These are phyloP conservation scores for Limanda limanda DNA, from an alignment of 2,113 vertebrate species.

Conservation along the genomic window DNA sequence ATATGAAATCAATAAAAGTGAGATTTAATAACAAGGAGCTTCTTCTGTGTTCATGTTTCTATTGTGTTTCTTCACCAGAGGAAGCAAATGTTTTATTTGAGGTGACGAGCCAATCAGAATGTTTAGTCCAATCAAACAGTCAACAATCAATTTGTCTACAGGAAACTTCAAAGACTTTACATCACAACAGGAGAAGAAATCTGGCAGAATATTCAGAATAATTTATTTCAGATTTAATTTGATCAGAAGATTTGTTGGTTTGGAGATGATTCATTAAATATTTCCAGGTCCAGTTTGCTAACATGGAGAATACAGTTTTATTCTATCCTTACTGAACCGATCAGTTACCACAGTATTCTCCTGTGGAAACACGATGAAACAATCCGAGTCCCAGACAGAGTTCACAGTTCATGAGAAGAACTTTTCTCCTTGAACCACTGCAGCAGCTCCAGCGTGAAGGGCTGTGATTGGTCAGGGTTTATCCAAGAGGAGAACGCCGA, in stretches of 20 bases:
- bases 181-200: neutral
- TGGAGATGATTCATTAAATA: neutral
- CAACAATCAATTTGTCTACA: too few relatives aligned
- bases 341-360: neutral
- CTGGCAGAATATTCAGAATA: neutral
- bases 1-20: constrained; percentile 44
- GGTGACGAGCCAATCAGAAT: too few relatives aligned
- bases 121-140: too few relatives aligned
- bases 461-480: neutral
- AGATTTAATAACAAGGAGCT: neutral
- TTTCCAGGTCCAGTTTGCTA: neutral
- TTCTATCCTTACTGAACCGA: neutral
- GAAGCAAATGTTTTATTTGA: too few relatives aligned
- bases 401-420: constrained; percentile 8
- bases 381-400: neutral
- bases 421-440: neutral
- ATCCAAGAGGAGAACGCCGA: neutral
- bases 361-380: neutral
- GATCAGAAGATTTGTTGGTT: neutral
- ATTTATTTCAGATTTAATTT: neutral
- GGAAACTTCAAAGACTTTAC: too few relatives aligned
- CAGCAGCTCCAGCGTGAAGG: neutral
- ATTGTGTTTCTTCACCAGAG: too few relatives aligned
- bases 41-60: neutral
- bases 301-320: neutral